Conservation (phyloP, 2,888 invertebrate genomes). For the Theodoxus fluviatilis region DNA sequence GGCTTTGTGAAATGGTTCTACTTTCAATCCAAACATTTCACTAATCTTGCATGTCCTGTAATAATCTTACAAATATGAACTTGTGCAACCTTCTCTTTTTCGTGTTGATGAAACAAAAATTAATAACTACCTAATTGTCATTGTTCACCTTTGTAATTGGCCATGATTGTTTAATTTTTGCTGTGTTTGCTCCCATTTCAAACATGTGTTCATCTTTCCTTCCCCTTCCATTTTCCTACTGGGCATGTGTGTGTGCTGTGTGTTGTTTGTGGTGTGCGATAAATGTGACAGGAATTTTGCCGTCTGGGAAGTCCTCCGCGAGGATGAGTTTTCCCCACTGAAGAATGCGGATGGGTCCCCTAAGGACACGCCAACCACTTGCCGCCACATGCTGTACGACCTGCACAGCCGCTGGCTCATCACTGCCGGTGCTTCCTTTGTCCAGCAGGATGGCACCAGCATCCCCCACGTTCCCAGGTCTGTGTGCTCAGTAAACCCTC, state of each 20-base stretch:
- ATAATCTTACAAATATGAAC: no score
- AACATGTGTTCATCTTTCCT: slow-evolving; percentile 10
- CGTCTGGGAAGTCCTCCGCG: slow-evolving; percentile 86
- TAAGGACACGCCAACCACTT: slow-evolving; percentile 90
- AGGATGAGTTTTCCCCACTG: slow-evolving; percentile 94
- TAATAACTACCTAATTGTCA: no score
- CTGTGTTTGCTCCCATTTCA: slow-evolving; percentile 2
- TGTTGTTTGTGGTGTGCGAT: slow-evolving; percentile 35
- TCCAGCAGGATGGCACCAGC: slow-evolving; percentile 64
- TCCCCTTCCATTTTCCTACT: slow-evolving; percentile 25
- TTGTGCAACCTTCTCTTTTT: no score
- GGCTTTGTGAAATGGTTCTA: no score
- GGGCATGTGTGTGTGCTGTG: slow-evolving; percentile 31
- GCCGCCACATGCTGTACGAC: slow-evolving; percentile 75
- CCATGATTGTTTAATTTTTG: slow-evolving; percentile 23
- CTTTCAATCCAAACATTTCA: no score
- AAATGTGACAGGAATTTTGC: slow-evolving; percentile 71
- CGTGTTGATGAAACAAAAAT: no score
- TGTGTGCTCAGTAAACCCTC: no score
- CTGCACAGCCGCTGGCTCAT: slow-evolving; percentile 74
- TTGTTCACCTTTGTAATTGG: not conserved
- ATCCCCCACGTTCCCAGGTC: slow-evolving; percentile 66
- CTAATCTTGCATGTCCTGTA: no score
- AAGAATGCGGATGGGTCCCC: slow-evolving; percentile 90
- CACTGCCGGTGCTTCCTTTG: slow-evolving; percentile 80